Percentiles rank a stretch among this genome's conserved stretches.
These are phyloP conservation scores for Stratiomys singularior DNA, from an alignment of 2,888 invertebrate species.

Conservation along the genomic window DNA sequence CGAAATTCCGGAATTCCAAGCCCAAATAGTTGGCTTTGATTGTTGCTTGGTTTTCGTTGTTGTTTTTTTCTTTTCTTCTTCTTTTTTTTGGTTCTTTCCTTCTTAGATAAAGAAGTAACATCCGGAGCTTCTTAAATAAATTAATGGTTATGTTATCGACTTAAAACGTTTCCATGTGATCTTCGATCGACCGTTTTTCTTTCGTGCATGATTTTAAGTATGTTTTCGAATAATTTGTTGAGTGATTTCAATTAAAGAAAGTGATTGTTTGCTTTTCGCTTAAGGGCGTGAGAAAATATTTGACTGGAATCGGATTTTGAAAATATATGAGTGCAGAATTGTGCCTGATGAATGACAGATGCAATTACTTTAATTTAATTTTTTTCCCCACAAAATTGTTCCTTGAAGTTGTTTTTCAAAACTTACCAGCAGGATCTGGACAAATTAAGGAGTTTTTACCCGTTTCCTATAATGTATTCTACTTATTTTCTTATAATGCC, in stretches of 20 bases:
- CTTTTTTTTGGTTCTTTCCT: background rate
- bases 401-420: no score
- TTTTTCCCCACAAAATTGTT: no score
- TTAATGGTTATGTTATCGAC: constrained; percentile 19
- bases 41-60: background rate
- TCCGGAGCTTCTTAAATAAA: constrained; percentile 31
- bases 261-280: background rate
- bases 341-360: no score
- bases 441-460: no score
- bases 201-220: background rate
- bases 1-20: background rate
- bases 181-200: background rate
- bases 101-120: constrained; percentile 23
- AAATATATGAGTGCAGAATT: no score
- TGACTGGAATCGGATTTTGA: background rate
- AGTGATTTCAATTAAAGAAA: constrained; percentile 1
- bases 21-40: background rate
- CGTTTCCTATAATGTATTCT: no score
- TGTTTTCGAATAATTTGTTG: background rate
- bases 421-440: no score
- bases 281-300: background rate
- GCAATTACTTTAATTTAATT: no score
- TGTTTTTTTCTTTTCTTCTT: background rate
- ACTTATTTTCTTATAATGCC: no score
- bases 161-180: background rate